Base-by-base conservation (phyloP, 2,113 vertebrate species). In the Gymnobelideus leadbeateri region DNA sequence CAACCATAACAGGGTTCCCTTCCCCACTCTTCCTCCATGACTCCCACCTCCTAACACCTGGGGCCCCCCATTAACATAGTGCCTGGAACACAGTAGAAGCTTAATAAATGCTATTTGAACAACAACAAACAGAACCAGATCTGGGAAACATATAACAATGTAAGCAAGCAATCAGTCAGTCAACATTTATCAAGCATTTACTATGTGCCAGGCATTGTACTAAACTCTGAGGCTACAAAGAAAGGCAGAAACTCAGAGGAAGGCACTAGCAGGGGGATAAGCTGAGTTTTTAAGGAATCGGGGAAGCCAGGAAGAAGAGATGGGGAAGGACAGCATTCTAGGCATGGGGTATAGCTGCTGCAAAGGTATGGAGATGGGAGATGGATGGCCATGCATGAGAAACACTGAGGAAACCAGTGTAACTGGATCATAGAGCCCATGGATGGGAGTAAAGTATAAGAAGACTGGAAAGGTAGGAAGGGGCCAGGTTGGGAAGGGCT, bases 171-270 rank as follows among this genome's bases (percentile, higher is more conserved):
- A 77, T n/a, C 16, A 77, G 31, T 77, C 61, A n/a, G 0, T 49
- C 46, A 1, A 10, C 53, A 8, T 0, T 31, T 4, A 31, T 1
- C 6, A 5, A 0, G 6, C 47, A 31, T 31, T 53, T 3, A 14
- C 77, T 84, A 26, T 51, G 49, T 12, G 1, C 53, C 25, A 21
- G 16, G 11, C 3, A 0, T 91, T 3, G n/a, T 0, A 37, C 54
- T 55, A 55, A 55, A 55, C 24, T 28, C 11, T 12, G 14, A 77
- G 61, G 14, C 1, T n/a, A 6, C 37, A 77, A n/a, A 77, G 37
- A 77, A n/a, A n/a, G 61, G 37, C 14, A 77, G n/a, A 77, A 6
- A n/a, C 31, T 19, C 61, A 77, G 61, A n/a, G 61, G 61, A 77
- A n/a, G 4, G 37, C 61, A 68, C 61, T 68, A 16, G 31, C 31